These are phyloP conservation scores for Muschampia plurimacula DNA, from an alignment of 2,888 invertebrate genomes.

Conservation along the genomic window DNA sequence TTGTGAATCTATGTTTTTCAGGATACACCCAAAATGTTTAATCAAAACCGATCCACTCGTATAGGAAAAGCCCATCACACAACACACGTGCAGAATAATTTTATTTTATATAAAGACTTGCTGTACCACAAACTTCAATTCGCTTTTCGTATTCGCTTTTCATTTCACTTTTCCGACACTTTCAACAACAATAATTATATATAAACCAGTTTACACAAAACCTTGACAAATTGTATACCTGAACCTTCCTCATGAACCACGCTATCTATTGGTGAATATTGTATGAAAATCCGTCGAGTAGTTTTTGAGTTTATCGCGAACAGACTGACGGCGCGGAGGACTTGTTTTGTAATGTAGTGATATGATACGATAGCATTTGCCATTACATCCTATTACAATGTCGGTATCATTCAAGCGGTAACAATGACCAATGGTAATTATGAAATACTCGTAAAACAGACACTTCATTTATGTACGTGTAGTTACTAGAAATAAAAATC, in stretches of 20 bases:
- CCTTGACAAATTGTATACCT: no score
- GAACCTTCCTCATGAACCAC: no score
- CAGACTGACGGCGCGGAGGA: no score
- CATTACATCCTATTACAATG: not conserved
- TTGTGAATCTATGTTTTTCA: not conserved
- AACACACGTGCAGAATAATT: not conserved
- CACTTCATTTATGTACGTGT: not conserved
- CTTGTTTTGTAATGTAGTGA: no score
- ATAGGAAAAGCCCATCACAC: not conserved
- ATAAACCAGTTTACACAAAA: no score
- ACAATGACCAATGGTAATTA: not conserved
- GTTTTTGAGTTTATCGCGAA: no score
- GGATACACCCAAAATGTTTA: not conserved
- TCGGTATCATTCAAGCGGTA: constrained; percentile 3
- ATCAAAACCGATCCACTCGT: not conserved
- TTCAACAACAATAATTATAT: no score
- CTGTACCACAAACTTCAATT: no score
- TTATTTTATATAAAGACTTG: not conserved
- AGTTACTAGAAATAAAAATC: not conserved
- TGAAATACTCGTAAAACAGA: not conserved
- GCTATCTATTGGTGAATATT: no score
- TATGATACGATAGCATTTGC: not conserved
- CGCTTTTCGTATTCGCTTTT: no score
- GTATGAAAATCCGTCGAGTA: no score
- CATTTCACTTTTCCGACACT: no score